Percentiles rank a stretch among this genome's conserved stretches.
phyloP scores from a whole-genome alignment of 2,113 vertebrate genomes.

The Anoura caudifer region DNA sequence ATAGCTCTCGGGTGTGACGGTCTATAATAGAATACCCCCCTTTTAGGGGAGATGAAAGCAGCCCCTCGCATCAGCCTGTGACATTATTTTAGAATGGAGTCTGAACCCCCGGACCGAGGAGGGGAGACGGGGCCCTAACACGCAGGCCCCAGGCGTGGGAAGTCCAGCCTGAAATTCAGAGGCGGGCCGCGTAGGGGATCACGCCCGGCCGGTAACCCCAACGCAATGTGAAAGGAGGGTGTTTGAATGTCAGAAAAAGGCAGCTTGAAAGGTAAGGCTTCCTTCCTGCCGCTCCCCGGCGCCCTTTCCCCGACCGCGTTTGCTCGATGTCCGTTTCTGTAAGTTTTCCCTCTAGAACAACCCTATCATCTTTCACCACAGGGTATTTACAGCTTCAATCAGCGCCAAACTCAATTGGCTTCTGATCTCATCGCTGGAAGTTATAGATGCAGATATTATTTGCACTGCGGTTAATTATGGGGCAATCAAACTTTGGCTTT shows the following conservation, averaged over 20 bases:
- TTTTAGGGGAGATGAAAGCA: slow-evolving; percentile 53
- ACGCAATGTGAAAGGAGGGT: not conserved
- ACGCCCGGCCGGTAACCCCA: slow-evolving; percentile 36
- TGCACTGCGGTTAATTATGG: slow-evolving; percentile 89
- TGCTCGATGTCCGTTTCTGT: slow-evolving; percentile 80
- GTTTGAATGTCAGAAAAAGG: slow-evolving; percentile 59
- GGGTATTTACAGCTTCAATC: slow-evolving; percentile 88
- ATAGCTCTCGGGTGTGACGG: not conserved
- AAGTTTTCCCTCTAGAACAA: slow-evolving; percentile 87
- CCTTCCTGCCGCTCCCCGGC: slow-evolving; percentile 61
- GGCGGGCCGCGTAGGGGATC: not conserved
- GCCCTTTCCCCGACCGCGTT: slow-evolving; percentile 71
- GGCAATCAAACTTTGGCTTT: slow-evolving; percentile 91
- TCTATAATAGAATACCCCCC: slow-evolving; percentile 32
- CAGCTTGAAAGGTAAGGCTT: slow-evolving; percentile 61
- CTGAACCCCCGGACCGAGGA: slow-evolving; percentile 41
- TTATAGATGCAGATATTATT: slow-evolving; percentile 89
- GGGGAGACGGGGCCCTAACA: not conserved
- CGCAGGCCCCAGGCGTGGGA: not conserved
- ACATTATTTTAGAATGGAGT: slow-evolving; percentile 51
- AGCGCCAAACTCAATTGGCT: slow-evolving; percentile 85
- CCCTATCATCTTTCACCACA: slow-evolving; percentile 87
- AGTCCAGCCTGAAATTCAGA: not conserved
- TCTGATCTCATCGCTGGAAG: slow-evolving; percentile 86
- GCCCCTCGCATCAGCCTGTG: slow-evolving; percentile 32